These are phyloP conservation scores for Alviniconcha marisindica DNA, from an alignment of 1,140 invertebrate species.

Conservation along the genomic window DNA sequence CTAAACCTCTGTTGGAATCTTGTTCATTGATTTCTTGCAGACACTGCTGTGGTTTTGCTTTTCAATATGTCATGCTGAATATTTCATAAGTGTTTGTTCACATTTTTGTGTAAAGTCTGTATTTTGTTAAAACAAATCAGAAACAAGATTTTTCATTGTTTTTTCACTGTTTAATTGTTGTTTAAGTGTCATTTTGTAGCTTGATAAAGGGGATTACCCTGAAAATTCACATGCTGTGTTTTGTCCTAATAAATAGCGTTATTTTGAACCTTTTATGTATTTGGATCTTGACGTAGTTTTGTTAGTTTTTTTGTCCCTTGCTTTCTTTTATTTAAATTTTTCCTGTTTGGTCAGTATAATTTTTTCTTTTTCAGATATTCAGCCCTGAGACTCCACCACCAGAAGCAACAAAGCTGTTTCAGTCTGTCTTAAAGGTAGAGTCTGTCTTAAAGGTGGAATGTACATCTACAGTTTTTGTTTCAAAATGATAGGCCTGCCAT, in stretches of 20 bases:
- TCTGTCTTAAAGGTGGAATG: conserved; percentile 46
- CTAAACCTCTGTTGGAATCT: too few species aligned
- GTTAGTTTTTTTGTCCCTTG: neutral
- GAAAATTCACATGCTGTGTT: too few species aligned
- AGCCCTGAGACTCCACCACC: neutral
- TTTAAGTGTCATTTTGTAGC: neutral
- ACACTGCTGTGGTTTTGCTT: too few species aligned
- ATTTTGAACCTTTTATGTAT: neutral
- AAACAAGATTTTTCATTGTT: too few species aligned
- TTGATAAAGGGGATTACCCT: too few species aligned
- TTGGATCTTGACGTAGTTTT: neutral
- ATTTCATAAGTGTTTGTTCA: too few species aligned
- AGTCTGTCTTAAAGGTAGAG: conserved; percentile 52
- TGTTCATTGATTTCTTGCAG: too few species aligned
- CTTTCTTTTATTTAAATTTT: neutral
- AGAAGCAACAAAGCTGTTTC: conserved; percentile 36
- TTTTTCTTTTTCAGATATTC: conserved; percentile 43
- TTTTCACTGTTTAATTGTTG: too few species aligned
- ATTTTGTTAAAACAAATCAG: too few species aligned
- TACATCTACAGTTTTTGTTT: neutral
- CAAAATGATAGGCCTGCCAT: neutral
- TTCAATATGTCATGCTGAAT: too few species aligned
- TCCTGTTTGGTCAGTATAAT: neutral
- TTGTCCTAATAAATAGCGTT: neutral
- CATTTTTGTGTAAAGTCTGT: too few species aligned